Conservation (phyloP, 2,888 invertebrate genomes). For the Spatulosminthurus flaviceps region DNA sequence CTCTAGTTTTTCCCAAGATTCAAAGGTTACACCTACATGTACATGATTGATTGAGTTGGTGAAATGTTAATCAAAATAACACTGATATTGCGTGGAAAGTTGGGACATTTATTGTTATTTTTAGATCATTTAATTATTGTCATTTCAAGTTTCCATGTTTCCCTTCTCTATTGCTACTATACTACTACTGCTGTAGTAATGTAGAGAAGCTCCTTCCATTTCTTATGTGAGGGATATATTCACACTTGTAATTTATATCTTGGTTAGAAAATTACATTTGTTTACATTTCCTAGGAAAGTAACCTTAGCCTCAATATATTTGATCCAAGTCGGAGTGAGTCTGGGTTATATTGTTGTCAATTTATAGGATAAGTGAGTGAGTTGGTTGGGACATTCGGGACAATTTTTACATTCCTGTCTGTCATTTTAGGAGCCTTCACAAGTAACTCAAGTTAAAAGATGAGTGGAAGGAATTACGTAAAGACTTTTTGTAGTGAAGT, state of each 20-base stretch:
- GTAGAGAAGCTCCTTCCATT: no score
- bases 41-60: slow-evolving; percentile 30
- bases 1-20: slow-evolving; percentile 6
- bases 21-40: slow-evolving; percentile 29
- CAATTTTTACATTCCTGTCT: background rate
- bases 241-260: no score
- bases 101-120: slow-evolving; percentile 28
- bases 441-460: no score
- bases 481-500: no score
- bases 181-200: no score
- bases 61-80: slow-evolving; percentile 28
- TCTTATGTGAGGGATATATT: no score
- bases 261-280: slow-evolving; percentile 9
- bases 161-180: background rate
- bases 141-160: slow-evolving; percentile 9
- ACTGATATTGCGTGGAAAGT: slow-evolving; percentile 27
- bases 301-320: slow-evolving; percentile 30
- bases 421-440: no score
- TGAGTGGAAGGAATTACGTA: no score
- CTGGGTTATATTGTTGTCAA: no score
- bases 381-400: no score
- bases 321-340: no score
- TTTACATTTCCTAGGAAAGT: slow-evolving; percentile 10
- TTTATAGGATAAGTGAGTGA: no score
- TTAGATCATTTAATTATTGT: slow-evolving; percentile 32